Evolutionary conservation across 2,113 vertebrate genomes (phyloP).

Genomic region (Stigmatopora nigra): DNA sequence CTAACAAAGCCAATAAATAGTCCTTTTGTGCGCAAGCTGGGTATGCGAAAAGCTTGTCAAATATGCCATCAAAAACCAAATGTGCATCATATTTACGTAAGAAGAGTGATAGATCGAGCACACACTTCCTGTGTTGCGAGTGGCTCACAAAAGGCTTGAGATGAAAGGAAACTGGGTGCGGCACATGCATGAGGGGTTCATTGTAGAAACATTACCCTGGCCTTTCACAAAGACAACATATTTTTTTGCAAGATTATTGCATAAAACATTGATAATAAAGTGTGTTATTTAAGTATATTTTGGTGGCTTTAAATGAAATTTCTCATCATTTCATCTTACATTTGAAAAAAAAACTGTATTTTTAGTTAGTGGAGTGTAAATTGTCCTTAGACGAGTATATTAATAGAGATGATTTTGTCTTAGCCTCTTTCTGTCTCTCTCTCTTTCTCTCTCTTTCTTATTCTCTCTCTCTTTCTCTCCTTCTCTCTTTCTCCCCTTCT

Average conservation of each 20-base stretch:
- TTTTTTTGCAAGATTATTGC: background rate
- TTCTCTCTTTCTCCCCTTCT: too few species aligned
- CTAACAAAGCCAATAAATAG: background rate
- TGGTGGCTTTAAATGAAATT: too few species aligned
- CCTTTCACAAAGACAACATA: constrained; percentile 6
- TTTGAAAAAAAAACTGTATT: too few species aligned
- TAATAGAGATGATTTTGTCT: too few species aligned
- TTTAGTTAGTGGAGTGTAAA: too few species aligned
- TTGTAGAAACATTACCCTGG: constrained; percentile 1
- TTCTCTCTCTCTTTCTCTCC: too few species aligned
- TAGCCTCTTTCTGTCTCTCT: too few species aligned
- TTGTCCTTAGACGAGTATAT: too few species aligned
- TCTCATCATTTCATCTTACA: too few species aligned
- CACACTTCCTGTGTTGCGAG: constrained; percentile 49
- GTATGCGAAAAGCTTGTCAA: background rate
- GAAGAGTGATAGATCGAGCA: constrained; percentile 18
- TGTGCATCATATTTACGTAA: constrained; percentile 50
- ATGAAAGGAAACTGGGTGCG: constrained; percentile 29
- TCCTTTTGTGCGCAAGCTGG: constrained; percentile 5
- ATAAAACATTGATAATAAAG: background rate
- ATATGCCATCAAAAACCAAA: constrained; percentile 19
- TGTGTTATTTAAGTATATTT: too few species aligned
- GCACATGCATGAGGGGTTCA: constrained; percentile 5
- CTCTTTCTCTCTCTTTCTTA: too few species aligned
- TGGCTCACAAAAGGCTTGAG: constrained; percentile 25